phyloP scores from a whole-genome alignment of 2,113 vertebrate genomes.

The Rhadina sibilatrix region DNA sequence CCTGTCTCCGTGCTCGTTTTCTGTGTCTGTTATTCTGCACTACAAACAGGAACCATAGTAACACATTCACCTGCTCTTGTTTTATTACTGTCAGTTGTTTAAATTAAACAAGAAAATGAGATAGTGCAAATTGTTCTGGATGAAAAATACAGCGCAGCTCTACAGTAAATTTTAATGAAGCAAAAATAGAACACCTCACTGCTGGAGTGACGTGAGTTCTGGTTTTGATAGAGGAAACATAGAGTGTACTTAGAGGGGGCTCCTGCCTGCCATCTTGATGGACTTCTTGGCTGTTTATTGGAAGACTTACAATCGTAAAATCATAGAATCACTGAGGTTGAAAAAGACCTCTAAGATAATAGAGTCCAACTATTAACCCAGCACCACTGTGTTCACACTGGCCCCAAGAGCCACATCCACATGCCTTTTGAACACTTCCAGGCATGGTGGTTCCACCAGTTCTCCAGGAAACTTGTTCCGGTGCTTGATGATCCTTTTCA shows the following conservation, averaged over 20 bases:
- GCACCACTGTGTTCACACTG: background rate
- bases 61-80: conserved; percentile 58
- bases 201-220: background rate
- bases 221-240: background rate
- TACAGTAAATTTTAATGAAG: background rate
- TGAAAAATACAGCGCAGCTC: conserved; percentile 34
- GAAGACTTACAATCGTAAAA: background rate
- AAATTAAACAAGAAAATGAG: conserved; percentile 57
- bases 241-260: background rate
- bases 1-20: background rate
- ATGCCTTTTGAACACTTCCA: background rate
- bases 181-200: background rate
- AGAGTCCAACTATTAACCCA: rapidly evolving
- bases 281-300: background rate
- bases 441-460: no score
- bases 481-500: background rate
- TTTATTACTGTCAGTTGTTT: conserved; percentile 62
- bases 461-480: background rate
- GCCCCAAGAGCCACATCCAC: background rate
- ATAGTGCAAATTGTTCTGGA: conserved; percentile 22
- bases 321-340: background rate
- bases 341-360: background rate
- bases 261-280: background rate
- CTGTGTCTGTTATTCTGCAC: conserved; percentile 10
- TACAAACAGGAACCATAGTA: conserved; percentile 67